Evolutionary conservation across 2,113 vertebrate species (phyloP).

Genomic region (Eleginops maclovinus): DNA sequence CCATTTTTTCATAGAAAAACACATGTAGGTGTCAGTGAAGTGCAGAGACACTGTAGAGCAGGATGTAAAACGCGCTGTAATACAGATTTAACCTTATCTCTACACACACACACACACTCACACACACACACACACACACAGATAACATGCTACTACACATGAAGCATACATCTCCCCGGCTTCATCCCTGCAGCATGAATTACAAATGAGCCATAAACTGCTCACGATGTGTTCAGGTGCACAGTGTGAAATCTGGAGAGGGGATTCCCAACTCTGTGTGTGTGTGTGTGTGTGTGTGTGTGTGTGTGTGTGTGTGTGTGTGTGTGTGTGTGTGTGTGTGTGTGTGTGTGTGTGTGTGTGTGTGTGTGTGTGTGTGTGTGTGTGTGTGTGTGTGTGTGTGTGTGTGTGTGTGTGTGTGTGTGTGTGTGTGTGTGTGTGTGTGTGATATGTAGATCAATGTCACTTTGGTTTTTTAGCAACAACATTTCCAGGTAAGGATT

Average conservation of each 20-base stretch:
- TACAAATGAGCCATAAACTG: constrained; percentile 33
- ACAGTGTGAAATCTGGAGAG: not conserved
- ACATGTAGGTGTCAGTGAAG: constrained; percentile 3
- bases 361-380: not conserved
- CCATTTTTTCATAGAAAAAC: too few species aligned
- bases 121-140: not conserved
- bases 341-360: constrained; percentile 30
- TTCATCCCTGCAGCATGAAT: constrained; percentile 37
- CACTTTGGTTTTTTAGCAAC: not conserved
- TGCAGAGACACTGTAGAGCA: not conserved
- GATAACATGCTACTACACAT: not conserved
- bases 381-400: constrained; percentile 32
- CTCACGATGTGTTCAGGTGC: not conserved
- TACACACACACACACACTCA: not conserved
- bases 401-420: constrained; percentile 36
- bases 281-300: constrained; percentile 35
- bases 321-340: not conserved
- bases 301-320: constrained; percentile 26
- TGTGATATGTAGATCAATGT: not conserved
- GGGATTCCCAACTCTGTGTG: constrained; percentile 16
- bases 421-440: not conserved
- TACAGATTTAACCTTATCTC: too few species aligned
- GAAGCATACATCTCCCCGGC: not conserved
- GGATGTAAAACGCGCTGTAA: not conserved
- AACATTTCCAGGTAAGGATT: constrained; percentile 13